Conservation (phyloP, 2,888 invertebrate species). For the Leptinotarsa peninsularis region DNA sequence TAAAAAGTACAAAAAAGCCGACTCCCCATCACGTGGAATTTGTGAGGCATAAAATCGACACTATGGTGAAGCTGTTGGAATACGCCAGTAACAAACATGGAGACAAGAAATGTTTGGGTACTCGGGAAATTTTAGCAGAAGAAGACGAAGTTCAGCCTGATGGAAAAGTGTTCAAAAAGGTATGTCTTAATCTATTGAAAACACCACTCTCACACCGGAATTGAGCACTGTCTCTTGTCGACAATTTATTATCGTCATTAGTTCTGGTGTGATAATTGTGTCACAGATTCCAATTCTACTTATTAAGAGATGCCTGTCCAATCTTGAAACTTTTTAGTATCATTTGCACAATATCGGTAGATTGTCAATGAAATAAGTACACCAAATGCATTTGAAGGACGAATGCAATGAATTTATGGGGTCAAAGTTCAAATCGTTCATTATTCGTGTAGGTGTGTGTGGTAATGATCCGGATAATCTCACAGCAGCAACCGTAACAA, state of each 20-base stretch:
- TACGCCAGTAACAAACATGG: slow-evolving; percentile 80
- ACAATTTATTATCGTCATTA: no score
- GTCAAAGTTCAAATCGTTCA: background rate
- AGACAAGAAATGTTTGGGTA: slow-evolving; percentile 83
- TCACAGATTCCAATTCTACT: background rate
- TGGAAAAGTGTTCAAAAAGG: slow-evolving; percentile 94
- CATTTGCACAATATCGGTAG: background rate
- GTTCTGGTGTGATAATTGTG: no score
- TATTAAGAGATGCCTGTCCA: background rate
- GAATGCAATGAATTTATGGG: slow-evolving; percentile 2
- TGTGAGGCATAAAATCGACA: slow-evolving; percentile 79
- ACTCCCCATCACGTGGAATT: slow-evolving; percentile 77
- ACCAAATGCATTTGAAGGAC: background rate
- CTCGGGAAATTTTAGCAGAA: slow-evolving; percentile 87
- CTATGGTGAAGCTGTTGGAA: slow-evolving; percentile 84
- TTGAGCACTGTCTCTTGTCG: no score
- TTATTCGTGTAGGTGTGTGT: slow-evolving; percentile 3
- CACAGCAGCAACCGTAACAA: background rate
- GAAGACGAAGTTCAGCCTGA: slow-evolving; percentile 94
- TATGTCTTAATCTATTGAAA: slow-evolving; percentile 56
- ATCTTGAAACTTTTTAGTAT: background rate
- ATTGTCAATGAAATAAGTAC: background rate
- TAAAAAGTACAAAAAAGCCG: slow-evolving; percentile 78
- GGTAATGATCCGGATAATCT: slow-evolving; percentile 1
- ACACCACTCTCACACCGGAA: no score